Evolutionary conservation across 2,888 invertebrate species (phyloP), one percentile per base, ranked within the genome.

Genomic region (Lottia gigantea): DNA sequence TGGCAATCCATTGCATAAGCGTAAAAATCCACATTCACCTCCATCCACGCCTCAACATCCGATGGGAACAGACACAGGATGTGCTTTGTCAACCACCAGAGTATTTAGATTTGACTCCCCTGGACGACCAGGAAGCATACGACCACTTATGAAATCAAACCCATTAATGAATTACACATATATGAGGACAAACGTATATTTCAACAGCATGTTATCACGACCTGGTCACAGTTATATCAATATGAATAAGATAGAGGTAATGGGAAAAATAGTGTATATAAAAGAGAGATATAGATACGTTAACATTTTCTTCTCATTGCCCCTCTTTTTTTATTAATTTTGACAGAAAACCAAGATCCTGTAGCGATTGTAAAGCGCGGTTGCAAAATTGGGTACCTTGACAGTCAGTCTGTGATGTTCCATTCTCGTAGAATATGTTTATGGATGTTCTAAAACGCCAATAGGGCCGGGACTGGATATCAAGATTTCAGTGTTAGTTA

Each of bases 41-140:
- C 31, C 16, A 64, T 47, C 0, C 81, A 67, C 64, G 45, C 0
- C 81, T 69, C 79, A 78, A 82, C 82, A 82, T 82, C 19, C 78
- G 73, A 14, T 81, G 65, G 7, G 79, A 78, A 15, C 80, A 79
- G 63, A 82, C 79, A 64, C 82, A 82, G 46, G 74, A 71, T 15
- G 76, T 71, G 11, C 76, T 67, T 12, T 72, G 70, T 14, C 75
- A 66, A 8, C 80, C 80, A 8, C 80, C 79, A 11, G 79, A 81
- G 46, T 80, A 81, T 12, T 73, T 71, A n/a, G 73, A 73, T 2
- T 55, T 61, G 3, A 79, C 78, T 25, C 66, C 66, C 19, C 66
- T 80, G 40, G 69, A 81, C 6, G 64, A 23, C 82, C 82, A 0
- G 82, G 80, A 11, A 83, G 71, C 62, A 82, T 83, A 1, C 82